Evolutionary conservation across 1,140 invertebrate species (phyloP), one percentile per base, ranked within the genome.

Genomic region (Drosophila jambulina): DNA sequence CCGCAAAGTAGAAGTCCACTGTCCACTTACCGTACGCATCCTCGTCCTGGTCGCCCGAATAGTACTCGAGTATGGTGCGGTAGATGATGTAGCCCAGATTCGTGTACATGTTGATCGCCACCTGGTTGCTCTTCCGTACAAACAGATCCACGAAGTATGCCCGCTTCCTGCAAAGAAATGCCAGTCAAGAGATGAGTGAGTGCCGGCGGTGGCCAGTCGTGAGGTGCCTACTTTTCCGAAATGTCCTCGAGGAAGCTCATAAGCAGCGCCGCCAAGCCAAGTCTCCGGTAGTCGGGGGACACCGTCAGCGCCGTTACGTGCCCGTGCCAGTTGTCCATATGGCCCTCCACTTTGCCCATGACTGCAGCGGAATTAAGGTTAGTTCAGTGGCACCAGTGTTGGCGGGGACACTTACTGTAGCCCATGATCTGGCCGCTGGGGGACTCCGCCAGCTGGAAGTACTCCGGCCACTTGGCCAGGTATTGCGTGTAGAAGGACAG

Each of bases 101-200:
- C 80, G 97, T 96, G 92, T 99, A 99, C 98, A 99, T 99, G 82
- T 98, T 97, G 42, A 99, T 98, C 3, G 99, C 99, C 27, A 99
- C 97, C 93, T 97, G 96, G 93, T 99, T 99, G 82, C 98, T 99
- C 1, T 99, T 98, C 84, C 99, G 95, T 9, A 99, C 99, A 95
- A 99, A 99, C 15, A 99, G 94, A 93, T 99, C 99, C n/a, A 99
- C 99, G 94, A 99, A 99, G 93, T 98, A 99, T 36, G 97, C 97
- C 53, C 96, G 95, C 94, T 99, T 99, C 90, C 98, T 99, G 92
- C 1, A 17, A 19, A 9, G 49, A 21, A 42, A 53, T 10, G 3
- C 5, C 21, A 49, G 21, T 4, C 17, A 3, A 62, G 7, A 6
- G 23, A 21, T 53, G 17, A 9, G 5, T 23, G 17, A 19, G n/a